Evolutionary conservation across 2,888 invertebrate genomes (phyloP), one percentile per base, ranked within the genome.

Genomic region (Trissoscelio sp.): DNA sequence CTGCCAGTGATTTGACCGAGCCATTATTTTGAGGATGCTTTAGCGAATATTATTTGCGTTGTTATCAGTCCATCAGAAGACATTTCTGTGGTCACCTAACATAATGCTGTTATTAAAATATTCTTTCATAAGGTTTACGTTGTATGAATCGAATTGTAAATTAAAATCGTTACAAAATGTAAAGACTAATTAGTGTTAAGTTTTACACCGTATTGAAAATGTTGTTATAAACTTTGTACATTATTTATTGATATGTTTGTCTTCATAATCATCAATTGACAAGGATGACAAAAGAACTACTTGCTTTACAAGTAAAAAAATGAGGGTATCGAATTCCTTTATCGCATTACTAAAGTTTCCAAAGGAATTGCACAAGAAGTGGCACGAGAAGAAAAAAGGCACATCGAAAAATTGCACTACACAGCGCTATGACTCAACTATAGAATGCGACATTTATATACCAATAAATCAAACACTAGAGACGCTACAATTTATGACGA

Each of bases 401-500:
- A 20, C n/a, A 14, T 22, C 46, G 9, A 72, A 79, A 70, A 70
- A 70, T 48, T 14, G 46, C 34, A 44, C 9, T 22, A 31, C 28
- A 46, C 34, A 51, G 75, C 46, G 24, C 46, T 31, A 22, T 66
- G 72, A 73, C 48, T 73, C 72, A 79, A n/a, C 62, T 22, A 5
- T 39, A 64, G 69, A 57, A 66, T 53, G 67, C 53, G 62, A 70
- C 70, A 66, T 80, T 80, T 72, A 80, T 58, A 75, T 44, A 37
- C 24, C 46, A 37, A 75, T 80, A 75, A 80, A 75, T 75, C 70
- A 75, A 72, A 72, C 28, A 42, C 69, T 44, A 22, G 51, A 39
- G 70, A 70, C 75, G 66, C 28, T 74, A 75, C 74, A 70, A 80
- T 75, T 74, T 70, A 80, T 64, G 74, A 58, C 62, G 62, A 75